Base-by-base conservation (phyloP, 2,113 vertebrate species). In the Heterochromis multidens region DNA sequence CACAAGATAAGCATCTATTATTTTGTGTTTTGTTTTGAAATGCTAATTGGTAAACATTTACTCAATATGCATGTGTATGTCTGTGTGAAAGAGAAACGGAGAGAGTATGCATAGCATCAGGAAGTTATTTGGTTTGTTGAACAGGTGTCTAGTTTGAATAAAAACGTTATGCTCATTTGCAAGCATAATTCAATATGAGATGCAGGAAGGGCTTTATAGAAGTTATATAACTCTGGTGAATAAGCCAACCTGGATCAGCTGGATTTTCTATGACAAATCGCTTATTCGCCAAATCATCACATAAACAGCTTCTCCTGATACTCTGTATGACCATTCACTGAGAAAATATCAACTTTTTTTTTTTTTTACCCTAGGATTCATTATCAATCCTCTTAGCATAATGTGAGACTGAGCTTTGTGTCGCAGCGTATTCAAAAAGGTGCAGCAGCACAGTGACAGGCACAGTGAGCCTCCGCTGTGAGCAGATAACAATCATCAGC, bases 211-310 rank as follows among this genome's bases (percentile, higher is more conserved):
- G 77, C 19, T 91, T 89, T 92, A 79, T 83, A 17, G 67, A 89
- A 87, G 81, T 92, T 91, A 83, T 84, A 91, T 90, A 87, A 90
- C 81, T 83, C 70, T 46, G 72, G 84, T 87, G 90, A 94, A 93
- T 94, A 92, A 87, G 83, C 56, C 88, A 52, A 84, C 87, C 61
- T 84, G 91, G 93, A 95, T 94, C 89, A 89, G 88, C 80, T 82
- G 93, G 92, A 94, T 93, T 93, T 92, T 88, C 84, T 74, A 77
- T 87, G 86, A 91, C 86, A 95, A 94, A 93, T 95, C 67, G 49
- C 82, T 91, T 89, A 92, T 94, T 92, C 81, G 84, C 84, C 84
- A 91, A 93, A 93, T 92, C 89, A 89, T 93, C 89, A 83, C 78
- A 92, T 92, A 92, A 93, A 92, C 85, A 37, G 92, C 88, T 93